Evolutionary conservation across 1,140 invertebrate species (phyloP), one percentile per base, ranked within the genome.

Genomic region (Drosophila neocordata): DNA sequence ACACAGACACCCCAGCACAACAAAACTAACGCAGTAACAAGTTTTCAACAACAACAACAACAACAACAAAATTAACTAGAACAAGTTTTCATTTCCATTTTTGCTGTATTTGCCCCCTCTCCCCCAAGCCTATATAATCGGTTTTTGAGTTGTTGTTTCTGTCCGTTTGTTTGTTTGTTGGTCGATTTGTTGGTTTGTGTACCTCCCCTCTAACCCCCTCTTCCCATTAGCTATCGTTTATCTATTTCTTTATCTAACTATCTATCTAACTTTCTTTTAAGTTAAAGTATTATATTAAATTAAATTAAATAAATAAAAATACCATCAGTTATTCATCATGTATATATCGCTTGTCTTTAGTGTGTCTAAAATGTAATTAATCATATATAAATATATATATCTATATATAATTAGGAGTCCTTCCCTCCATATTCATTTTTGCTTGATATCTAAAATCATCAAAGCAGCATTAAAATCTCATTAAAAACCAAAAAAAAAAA

Each of bases 301-400:
- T 56, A 56, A 56, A 74, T 62, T 48, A 57, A 63, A 65, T 58
- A 61, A 70, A 53, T 22, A 51, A 51, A 51, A 64, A 69, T 66
- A 53, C 53, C 27, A 56, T 59, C 57, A 59, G 73, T 68, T 20
- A 48, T 18, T 85, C 77, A 87, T 87, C 68, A 73, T 87, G 82
- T 87, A 87, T 72, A 87, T 87, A 87, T 18, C 74, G 82, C 82
- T 88, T 88, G 79, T 88, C 74, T 65, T 75, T 81, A 88, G 82
- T 82, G 78, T 87, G 61, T 66, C 77, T 69, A 75, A 76, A 65
- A 58, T 58, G 41, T 48, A 48, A 48, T 48, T 48, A 48, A 48
- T 48, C 15, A 48, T 48, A 18, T 9, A 18, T 20, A 20, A 6
- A 31, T 31, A 31, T 31, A 31, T 58, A 57, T 57, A 34, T 35